Evolutionary conservation across 2,797 vertebrate species (phyloP).

Genomic region (Eurystomus glaucurus): DNA sequence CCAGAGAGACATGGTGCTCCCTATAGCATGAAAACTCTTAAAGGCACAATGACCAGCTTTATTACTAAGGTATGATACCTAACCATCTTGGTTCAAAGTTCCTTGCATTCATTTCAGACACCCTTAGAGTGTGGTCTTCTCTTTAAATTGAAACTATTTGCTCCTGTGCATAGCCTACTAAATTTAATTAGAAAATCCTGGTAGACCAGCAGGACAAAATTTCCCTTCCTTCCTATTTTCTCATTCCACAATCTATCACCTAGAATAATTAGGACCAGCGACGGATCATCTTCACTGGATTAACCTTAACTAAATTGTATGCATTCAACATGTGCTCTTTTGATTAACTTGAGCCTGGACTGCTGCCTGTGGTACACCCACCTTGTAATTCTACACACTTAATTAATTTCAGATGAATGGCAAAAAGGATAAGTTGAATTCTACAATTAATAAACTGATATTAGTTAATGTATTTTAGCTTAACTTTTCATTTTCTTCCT

Average conservation of each 20-base stretch:
- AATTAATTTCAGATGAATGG: conserved; percentile 91
- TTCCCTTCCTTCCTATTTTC: conserved; percentile 88
- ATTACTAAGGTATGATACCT: not conserved
- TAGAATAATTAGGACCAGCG: conserved; percentile 88
- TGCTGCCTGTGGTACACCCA: conserved; percentile 84
- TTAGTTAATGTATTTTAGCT: conserved; percentile 78
- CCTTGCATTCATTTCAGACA: conserved; percentile 49
- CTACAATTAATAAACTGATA: conserved; percentile 84
- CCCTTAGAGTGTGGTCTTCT: conserved; percentile 79
- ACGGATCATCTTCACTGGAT: conserved; percentile 89
- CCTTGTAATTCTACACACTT: conserved; percentile 88
- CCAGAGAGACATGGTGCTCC: not conserved
- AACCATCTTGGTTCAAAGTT: not conserved
- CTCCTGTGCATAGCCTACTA: conserved; percentile 89
- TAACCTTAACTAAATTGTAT: conserved; percentile 89
- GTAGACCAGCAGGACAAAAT: conserved; percentile 84
- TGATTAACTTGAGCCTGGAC: conserved; percentile 88
- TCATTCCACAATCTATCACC: conserved; percentile 87
- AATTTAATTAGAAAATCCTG: conserved; percentile 95
- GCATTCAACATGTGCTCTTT: conserved; percentile 90
- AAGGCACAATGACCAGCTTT: not conserved
- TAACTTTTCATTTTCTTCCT: conserved; percentile 68
- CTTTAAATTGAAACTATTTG: conserved; percentile 88
- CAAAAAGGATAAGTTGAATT: conserved; percentile 79
- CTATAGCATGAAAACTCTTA: accelerated